phyloP scores from a whole-genome alignment of 2,888 invertebrate genomes.

The Gymnosoma rotundatum region DNA sequence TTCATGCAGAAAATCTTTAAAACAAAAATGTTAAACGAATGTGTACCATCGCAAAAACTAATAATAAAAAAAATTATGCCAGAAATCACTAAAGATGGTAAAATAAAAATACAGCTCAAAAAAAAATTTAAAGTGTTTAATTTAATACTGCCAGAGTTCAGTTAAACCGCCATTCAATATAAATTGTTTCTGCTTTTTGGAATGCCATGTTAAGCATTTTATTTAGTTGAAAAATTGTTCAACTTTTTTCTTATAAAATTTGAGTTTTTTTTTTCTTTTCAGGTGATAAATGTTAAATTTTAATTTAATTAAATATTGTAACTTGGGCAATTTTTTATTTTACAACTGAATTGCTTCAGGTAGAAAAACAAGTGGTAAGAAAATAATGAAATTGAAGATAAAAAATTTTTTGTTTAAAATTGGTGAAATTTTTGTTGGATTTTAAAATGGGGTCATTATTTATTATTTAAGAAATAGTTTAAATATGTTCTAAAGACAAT shows the following conservation, averaged over 20 bases:
- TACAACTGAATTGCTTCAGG: constrained; percentile 22
- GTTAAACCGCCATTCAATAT: constrained; percentile 53
- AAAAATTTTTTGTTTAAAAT: not conserved
- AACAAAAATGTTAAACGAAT: not conserved
- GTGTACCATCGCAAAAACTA: not conserved
- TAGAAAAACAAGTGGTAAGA: constrained; percentile 16
- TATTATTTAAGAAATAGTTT: too few relatives aligned
- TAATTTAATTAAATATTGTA: constrained; percentile 70
- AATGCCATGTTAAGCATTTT: constrained; percentile 48
- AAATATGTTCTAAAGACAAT: too few relatives aligned
- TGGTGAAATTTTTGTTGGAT: not conserved
- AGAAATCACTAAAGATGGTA: constrained; percentile 36
- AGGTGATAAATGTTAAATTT: constrained; percentile 64
- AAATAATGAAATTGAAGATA: not conserved
- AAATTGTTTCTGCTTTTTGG: constrained; percentile 58
- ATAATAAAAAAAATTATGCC: constrained; percentile 29
- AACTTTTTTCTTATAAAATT: not conserved
- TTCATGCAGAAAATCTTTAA: too few relatives aligned
- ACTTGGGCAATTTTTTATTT: constrained; percentile 64
- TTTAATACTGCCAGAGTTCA: constrained; percentile 69
- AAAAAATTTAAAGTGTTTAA: constrained; percentile 66
- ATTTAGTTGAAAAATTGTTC: constrained; percentile 47
- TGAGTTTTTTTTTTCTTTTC: constrained; percentile 14
- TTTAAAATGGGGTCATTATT: not conserved
- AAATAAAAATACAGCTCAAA: constrained; percentile 22